Evolutionary conservation across 2,888 invertebrate genomes (phyloP), one percentile per base, ranked within the genome.

Genomic region (Drosophila monieri): DNA sequence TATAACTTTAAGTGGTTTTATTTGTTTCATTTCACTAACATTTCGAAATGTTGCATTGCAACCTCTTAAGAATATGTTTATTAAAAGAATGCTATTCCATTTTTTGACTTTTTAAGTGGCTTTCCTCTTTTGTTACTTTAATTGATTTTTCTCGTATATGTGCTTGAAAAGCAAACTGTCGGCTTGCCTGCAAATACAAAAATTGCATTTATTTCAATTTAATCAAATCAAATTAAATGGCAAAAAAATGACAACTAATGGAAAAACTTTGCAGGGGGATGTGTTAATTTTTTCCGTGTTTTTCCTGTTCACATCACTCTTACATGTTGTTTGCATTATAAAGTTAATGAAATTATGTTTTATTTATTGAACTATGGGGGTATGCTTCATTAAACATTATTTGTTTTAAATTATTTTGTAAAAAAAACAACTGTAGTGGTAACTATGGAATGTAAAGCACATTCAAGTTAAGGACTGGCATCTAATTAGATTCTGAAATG

Each of bases 281-380:
- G 18, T 8, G 14, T 23, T 3, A 37, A 5, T 37, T 37, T 39
- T 39, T 15, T 21, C 9, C 21, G 12, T 21, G 18, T 18, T 41
- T 43, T 43, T 43, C 21, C 43, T 43, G 43, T 43, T 43, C 21
- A 43, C 43, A 21, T 43, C 43, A 21, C 21, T 12, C 27, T 54
- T 44, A 18, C 27, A 44, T 44, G 18, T 54, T 54, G 53, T 54
- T 54, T 21, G 27, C 30, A 2, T 14, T 12, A 14, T 5, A 3
- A 8, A 54, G 54, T 54, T 54, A 14, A 32, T 54, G 14, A 46
- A 32, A 46, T 32, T n/a, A 44, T 30, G 14, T 54, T 46, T 32
- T 43, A 18, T 43, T 43, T 43, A 18, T 41, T 14, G n/a, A 35
- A 14, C 43, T 43, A 12, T 43, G 21, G 18, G 12, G 8, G 43